A percentile compares a stretch with the other conserved stretches of the same genome.
Conservation (phyloP, 1,140 invertebrate genomes). For the Papilio dardanus region DNA sequence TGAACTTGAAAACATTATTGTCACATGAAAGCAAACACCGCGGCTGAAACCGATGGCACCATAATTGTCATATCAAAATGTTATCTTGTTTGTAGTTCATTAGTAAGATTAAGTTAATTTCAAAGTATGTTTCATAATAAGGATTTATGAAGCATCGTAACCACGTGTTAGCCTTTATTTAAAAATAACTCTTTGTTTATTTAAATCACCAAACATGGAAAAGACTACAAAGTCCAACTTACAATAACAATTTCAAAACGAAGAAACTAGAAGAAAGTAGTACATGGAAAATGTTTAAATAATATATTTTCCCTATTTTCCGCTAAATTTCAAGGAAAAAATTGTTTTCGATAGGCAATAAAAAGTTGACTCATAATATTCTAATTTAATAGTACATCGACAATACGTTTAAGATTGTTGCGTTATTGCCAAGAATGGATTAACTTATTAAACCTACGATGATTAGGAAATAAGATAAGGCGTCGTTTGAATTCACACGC, state of each 20-base stretch:
- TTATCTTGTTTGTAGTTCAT: constrained; percentile 11
- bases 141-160: not conserved
- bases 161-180: not conserved
- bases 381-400: not conserved
- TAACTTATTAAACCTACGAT: constrained; percentile 15
- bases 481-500: not conserved
- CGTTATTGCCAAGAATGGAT: constrained; percentile 22
- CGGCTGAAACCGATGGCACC: not conserved
- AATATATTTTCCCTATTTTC: not conserved
- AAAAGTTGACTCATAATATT: not conserved
- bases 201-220: not conserved
- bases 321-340: not conserved
- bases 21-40: not conserved
- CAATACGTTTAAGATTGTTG: not conserved
- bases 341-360: not conserved
- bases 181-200: not conserved
- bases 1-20: not conserved
- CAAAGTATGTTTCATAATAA: not conserved
- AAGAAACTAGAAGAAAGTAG: not conserved
- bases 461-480: constrained; percentile 18
- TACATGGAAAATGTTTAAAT: not conserved
- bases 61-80: constrained; percentile 1
- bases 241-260: too few relatives aligned
- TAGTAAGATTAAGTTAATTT: constrained; percentile 3
- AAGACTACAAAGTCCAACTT: not conserved